A percentile compares a stretch with the other conserved stretches of the same genome.
These are phyloP conservation scores for Melitaea cinxia DNA, from an alignment of 1,140 invertebrate species.

Conservation along the genomic window DNA sequence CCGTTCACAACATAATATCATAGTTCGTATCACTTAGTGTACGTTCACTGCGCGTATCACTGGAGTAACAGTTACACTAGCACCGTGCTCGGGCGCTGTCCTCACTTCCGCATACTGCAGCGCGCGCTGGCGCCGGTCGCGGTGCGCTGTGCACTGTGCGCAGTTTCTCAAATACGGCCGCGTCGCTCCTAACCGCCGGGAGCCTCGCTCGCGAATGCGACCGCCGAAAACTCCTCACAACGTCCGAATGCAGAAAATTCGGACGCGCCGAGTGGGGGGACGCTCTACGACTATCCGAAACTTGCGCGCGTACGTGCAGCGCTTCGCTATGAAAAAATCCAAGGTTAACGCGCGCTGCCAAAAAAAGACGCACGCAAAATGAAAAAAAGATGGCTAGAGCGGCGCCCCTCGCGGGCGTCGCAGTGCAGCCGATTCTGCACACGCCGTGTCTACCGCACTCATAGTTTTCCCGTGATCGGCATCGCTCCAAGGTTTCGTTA, in stretches of 20 bases:
- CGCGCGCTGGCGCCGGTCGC: constrained; percentile 60
- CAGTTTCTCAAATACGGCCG: constrained; percentile 40
- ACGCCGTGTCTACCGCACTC: constrained; percentile 42
- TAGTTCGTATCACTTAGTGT: constrained; percentile 75
- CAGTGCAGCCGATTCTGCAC: constrained; percentile 73
- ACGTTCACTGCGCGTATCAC: constrained; percentile 70
- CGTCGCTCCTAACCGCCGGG: constrained; percentile 65
- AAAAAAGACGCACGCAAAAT: constrained; percentile 80
- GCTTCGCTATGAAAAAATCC: constrained; percentile 80
- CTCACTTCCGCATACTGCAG: constrained; percentile 79
- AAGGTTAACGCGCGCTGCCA: constrained; percentile 80
- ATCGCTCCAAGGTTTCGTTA: constrained; percentile 32
- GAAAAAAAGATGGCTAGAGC: constrained; percentile 76
- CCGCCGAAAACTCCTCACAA: constrained; percentile 76
- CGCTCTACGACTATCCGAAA: constrained; percentile 79
- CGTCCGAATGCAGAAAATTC: constrained; percentile 80
- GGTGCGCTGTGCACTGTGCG: constrained; percentile 46
- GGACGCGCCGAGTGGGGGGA: constrained; percentile 78
- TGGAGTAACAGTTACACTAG: constrained; percentile 68
- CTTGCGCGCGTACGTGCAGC: constrained; percentile 77
- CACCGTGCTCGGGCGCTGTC: constrained; percentile 56
- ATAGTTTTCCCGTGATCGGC: constrained; percentile 36
- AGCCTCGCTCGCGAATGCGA: constrained; percentile 77
- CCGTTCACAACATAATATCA: constrained; percentile 73
- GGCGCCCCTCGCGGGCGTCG: constrained; percentile 72